Conservation (phyloP, 2,888 invertebrate genomes). For the Itoplectis maculator region DNA sequence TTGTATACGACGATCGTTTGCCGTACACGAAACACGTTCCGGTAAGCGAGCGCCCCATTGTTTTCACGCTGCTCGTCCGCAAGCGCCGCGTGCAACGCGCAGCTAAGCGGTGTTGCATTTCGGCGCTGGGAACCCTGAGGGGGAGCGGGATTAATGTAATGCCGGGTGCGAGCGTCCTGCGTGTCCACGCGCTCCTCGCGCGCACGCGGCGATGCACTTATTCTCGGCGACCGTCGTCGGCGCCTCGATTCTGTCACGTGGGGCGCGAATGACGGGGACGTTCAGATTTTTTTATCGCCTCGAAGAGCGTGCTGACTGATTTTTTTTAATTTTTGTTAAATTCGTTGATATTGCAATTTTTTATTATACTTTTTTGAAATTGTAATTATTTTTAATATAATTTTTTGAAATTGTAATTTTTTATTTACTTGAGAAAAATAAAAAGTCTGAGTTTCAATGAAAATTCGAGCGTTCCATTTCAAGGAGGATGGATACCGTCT, state of each 20-base stretch:
- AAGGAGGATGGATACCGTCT: no score
- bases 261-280: not conserved
- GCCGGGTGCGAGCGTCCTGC: constrained; percentile 12
- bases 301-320: no score
- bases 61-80: constrained; percentile 29
- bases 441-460: not conserved
- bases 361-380: not conserved
- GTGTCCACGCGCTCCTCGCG: not conserved
- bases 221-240: constrained; percentile 3
- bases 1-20: constrained; percentile 29
- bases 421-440: no score
- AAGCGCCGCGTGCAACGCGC: not conserved
- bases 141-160: constrained; percentile 40
- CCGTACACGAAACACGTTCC: constrained; percentile 59
- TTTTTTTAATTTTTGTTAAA: no score
- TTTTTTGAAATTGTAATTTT: no score
- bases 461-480: not conserved
- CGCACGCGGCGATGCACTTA: constrained; percentile 23
- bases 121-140: not conserved
- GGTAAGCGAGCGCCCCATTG: constrained; percentile 43
- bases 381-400: no score
- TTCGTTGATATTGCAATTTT: no score
- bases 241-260: not conserved
- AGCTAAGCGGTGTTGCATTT: constrained; percentile 16
- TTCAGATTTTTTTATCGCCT: no score